Conservation (phyloP, 1,140 invertebrate species). For the Brachionus paranguensis region DNA sequence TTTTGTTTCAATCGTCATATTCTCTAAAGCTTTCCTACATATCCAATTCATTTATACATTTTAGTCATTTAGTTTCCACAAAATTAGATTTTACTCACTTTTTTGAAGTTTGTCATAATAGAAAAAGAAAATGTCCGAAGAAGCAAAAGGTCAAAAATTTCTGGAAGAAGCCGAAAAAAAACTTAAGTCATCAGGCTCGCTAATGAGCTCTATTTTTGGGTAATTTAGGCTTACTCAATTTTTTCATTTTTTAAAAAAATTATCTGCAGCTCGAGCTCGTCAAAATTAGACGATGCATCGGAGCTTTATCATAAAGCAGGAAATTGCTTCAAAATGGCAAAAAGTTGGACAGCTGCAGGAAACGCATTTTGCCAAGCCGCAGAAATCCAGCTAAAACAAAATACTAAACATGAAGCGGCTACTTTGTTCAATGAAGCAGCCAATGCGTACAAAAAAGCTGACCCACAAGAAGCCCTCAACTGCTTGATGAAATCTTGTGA, state of each 20-base stretch:
- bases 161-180: constrained; percentile 41
- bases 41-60: not conserved
- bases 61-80: not conserved
- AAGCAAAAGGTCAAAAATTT: constrained; percentile 31
- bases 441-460: constrained; percentile 37
- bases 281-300: constrained; percentile 39
- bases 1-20: not conserved
- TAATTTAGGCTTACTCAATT: not conserved
- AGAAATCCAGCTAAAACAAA: constrained; percentile 36
- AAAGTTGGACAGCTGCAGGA: constrained; percentile 33
- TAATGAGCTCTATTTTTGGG: constrained; percentile 40
- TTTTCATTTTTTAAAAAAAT: not conserved
- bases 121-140: constrained; percentile 14
- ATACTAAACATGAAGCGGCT: constrained; percentile 38
- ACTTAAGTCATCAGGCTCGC: constrained; percentile 26
- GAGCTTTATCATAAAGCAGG: constrained; percentile 31
- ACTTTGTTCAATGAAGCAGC: constrained; percentile 36
- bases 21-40: constrained; percentile 1
- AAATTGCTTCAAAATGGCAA: constrained; percentile 35
- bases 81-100: not conserved
- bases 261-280: not conserved
- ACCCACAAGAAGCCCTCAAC: constrained; percentile 32
- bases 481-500: constrained; percentile 37
- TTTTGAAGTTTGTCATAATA: not conserved
- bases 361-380: constrained; percentile 34